Percentiles rank a stretch among this genome's conserved stretches.
These are phyloP conservation scores for Eupeodes latifasciatus DNA, from an alignment of 2,888 invertebrate species.

Conservation along the genomic window DNA sequence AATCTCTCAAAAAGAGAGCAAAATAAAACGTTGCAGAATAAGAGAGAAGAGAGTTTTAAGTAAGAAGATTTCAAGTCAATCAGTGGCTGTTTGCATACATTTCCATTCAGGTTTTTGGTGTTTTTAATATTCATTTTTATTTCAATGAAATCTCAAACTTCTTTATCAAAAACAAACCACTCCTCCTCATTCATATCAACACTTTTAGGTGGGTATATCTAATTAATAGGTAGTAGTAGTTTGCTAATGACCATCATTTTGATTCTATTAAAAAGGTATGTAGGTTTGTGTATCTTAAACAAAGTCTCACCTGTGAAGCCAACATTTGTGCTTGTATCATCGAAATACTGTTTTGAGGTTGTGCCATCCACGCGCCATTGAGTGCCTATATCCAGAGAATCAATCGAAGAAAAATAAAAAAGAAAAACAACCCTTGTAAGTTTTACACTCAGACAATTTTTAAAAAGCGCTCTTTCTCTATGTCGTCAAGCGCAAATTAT, in stretches of 20 bases:
- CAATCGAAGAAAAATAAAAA: constrained; percentile 29
- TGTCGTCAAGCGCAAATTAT: constrained; percentile 35
- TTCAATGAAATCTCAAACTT: background rate
- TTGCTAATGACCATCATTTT: background rate
- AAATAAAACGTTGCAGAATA: no score
- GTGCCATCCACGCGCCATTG: constrained; percentile 82
- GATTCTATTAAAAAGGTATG: background rate
- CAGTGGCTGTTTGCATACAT: no score
- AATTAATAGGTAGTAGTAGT: background rate
- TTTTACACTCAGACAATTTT: constrained; percentile 77
- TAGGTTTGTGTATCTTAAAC: background rate
- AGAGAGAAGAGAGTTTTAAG: no score
- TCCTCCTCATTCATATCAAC: background rate
- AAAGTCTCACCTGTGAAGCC: constrained; percentile 80
- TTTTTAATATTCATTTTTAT: background rate
- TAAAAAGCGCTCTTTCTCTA: constrained; percentile 80
- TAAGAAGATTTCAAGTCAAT: no score
- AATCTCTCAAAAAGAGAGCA: no score
- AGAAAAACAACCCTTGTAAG: constrained; percentile 40
- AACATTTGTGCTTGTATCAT: constrained; percentile 83
- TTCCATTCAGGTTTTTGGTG: no score
- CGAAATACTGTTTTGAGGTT: constrained; percentile 80
- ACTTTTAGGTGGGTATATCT: background rate
- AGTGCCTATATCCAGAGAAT: constrained; percentile 77
- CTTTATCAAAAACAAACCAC: background rate